A percentile compares a stretch with the other conserved stretches of the same genome.
phyloP scores from a whole-genome alignment of 2,888 invertebrate species.

The Himalopsyche japonica region DNA sequence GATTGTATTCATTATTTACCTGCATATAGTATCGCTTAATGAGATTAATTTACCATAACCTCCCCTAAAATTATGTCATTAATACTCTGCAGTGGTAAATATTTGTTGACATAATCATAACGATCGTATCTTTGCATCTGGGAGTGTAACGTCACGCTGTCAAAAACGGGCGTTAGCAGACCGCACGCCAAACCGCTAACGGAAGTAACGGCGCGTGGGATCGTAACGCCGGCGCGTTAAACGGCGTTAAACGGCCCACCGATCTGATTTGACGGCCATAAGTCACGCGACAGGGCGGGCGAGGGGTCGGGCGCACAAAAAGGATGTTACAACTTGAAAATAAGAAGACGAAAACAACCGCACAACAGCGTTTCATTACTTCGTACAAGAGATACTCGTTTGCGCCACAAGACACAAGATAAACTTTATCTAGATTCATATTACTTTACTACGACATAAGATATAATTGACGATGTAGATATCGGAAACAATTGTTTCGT shows the following conservation, averaged over 20 bases:
- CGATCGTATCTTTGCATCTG: not conserved
- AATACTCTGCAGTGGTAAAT: no score
- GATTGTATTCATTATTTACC: no score
- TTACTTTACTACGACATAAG: no score
- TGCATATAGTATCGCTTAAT: no score
- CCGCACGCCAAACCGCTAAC: not conserved
- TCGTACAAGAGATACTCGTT: no score
- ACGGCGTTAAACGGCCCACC: not conserved
- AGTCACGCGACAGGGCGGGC: not conserved
- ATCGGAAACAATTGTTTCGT: no score
- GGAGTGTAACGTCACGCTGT: not conserved
- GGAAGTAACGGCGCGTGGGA: not conserved
- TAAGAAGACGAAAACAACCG: not conserved
- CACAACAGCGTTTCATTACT: no score
- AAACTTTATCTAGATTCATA: no score
- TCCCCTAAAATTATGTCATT: no score
- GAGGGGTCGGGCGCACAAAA: not conserved
- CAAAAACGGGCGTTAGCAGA: not conserved
- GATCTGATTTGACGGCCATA: slow-evolving; percentile 1
- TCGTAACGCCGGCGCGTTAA: not conserved
- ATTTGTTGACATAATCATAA: not conserved
- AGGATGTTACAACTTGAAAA: not conserved
- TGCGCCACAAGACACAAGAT: no score
- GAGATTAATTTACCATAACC: no score
- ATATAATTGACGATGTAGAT: no score